phyloP scores from a whole-genome alignment of 2,113 vertebrate species.

The Agapornis roseicollis region DNA sequence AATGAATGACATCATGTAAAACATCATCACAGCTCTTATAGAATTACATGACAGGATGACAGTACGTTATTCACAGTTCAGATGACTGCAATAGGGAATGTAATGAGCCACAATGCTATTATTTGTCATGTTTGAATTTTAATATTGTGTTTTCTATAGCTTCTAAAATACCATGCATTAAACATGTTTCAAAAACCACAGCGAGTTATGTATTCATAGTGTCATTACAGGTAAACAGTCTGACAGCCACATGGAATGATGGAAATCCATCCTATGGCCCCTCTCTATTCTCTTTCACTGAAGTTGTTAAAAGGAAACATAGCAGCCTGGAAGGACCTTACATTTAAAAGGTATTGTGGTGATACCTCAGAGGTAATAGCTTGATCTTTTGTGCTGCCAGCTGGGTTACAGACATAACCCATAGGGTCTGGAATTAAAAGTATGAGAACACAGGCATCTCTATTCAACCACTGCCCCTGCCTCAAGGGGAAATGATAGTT shows the following conservation, averaged over 20 bases:
- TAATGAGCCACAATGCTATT: slow-evolving; percentile 74
- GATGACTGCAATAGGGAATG: slow-evolving; percentile 53
- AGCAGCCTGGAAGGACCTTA: background rate
- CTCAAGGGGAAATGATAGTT: background rate
- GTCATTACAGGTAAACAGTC: slow-evolving; percentile 45
- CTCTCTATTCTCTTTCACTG: background rate
- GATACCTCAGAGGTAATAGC: background rate
- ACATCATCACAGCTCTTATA: slow-evolving; percentile 52
- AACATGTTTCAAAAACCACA: slow-evolving; percentile 56
- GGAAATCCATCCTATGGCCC: background rate
- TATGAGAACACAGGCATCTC: background rate
- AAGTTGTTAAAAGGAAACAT: slow-evolving; percentile 20
- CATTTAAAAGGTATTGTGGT: background rate
- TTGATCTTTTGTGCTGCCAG: background rate
- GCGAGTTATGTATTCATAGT: slow-evolving; percentile 49
- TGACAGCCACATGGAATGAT: slow-evolving; percentile 38
- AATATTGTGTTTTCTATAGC: slow-evolving; percentile 68
- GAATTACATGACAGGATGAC: slow-evolving; percentile 59
- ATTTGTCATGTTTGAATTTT: slow-evolving; percentile 74
- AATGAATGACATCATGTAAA: slow-evolving; percentile 65
- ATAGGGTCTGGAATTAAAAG: background rate
- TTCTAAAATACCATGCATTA: slow-evolving; percentile 73
- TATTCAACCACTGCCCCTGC: background rate
- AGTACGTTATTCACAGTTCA: slow-evolving; percentile 71
- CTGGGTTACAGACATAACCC: background rate